A percentile compares a stretch with the other conserved stretches of the same genome.
Conservation (phyloP, 2,888 invertebrate species). For the Drosophila longiperda region DNA sequence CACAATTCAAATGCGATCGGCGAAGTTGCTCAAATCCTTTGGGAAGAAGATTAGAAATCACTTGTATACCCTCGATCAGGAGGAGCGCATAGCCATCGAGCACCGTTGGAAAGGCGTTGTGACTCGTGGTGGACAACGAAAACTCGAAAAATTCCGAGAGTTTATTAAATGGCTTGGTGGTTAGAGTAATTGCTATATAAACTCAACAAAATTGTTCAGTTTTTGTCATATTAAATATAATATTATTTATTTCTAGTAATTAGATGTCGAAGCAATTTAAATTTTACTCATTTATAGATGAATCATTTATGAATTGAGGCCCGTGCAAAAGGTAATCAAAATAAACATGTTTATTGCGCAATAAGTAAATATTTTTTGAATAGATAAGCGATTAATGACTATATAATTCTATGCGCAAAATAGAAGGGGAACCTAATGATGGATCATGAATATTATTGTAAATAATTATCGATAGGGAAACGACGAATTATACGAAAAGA, state of each 20-base stretch:
- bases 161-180: conserved; percentile 58
- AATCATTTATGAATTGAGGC: neutral
- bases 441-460: neutral
- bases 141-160: conserved; percentile 52
- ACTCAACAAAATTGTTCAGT: neutral
- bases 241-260: conserved; percentile 14
- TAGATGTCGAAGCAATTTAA: neutral
- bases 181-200: neutral
- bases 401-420: neutral
- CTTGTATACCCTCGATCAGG: conserved; percentile 49
- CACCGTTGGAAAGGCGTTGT: conserved; percentile 43
- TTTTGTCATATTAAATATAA: neutral
- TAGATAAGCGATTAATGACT: conserved; percentile 1
- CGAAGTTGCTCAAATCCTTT: conserved; percentile 52
- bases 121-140: conserved; percentile 47
- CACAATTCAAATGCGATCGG: conserved; percentile 50
- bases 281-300: neutral
- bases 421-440: neutral
- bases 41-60: conserved; percentile 39
- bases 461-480: neutral
- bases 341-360: conserved; percentile 6
- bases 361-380: neutral
- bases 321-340: neutral
- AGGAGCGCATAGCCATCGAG: conserved; percentile 49
- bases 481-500: neutral